Conservation (phyloP, 2,797 vertebrate species). For the Enteromius trimaculatus region DNA sequence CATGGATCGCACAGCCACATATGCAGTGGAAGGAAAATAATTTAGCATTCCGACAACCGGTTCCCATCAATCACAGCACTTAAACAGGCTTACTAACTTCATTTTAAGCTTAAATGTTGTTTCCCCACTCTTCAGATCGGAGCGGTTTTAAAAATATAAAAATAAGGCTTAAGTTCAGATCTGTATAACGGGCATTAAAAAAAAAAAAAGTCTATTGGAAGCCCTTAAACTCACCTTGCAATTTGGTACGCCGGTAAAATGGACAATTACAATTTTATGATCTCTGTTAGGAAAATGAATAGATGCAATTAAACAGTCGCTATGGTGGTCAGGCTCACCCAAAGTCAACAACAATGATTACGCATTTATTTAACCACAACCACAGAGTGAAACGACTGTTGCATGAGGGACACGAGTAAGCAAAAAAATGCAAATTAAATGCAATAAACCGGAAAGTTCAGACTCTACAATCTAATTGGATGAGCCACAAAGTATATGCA, state of each 20-base stretch:
- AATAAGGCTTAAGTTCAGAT: constrained; percentile 5
- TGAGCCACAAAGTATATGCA: not conserved
- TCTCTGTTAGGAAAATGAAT: constrained; percentile 17
- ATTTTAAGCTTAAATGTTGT: constrained; percentile 18
- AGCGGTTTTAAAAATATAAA: constrained; percentile 16
- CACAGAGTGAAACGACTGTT: not conserved
- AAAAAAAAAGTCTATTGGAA: not conserved
- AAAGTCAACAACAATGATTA: constrained; percentile 19
- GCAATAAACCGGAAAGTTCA: not conserved
- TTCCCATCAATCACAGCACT: constrained; percentile 35
- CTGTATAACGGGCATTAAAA: not conserved
- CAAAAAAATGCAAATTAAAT: not conserved
- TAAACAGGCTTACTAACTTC: constrained; percentile 18
- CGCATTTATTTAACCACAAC: not conserved
- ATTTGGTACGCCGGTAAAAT: constrained; percentile 25
- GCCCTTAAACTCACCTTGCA: not conserved
- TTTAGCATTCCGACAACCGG: not conserved
- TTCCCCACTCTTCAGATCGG: not conserved
- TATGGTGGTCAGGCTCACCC: constrained; percentile 10
- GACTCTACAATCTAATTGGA: too few relatives aligned
- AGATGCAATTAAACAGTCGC: constrained; percentile 19
- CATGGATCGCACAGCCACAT: constrained; percentile 25
- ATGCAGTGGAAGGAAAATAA: constrained; percentile 32
- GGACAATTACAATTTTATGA: constrained; percentile 32
- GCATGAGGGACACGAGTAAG: not conserved